These are phyloP conservation scores for Bradypodion ventrale DNA, from an alignment of 2,797 vertebrate genomes.

Conservation along the genomic window DNA sequence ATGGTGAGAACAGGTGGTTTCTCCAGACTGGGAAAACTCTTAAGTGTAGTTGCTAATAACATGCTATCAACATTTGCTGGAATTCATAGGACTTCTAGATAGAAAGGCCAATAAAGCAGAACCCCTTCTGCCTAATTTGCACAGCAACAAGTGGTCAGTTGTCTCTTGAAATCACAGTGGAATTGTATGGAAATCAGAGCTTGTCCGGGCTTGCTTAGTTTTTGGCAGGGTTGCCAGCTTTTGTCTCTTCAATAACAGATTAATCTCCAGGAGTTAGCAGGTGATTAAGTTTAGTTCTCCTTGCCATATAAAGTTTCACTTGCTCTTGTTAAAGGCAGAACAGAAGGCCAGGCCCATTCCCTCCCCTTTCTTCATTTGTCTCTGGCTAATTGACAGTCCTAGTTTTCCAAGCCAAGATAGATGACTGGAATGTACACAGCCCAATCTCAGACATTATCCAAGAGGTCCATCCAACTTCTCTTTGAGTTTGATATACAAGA, in stretches of 20 bases:
- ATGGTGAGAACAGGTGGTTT: constrained; percentile 24
- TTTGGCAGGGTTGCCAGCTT: neutral
- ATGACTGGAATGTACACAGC: neutral
- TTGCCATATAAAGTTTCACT: neutral
- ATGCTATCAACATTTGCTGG: neutral
- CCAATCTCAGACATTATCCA: neutral
- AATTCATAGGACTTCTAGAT: neutral
- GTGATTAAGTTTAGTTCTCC: neutral
- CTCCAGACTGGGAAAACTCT: neutral
- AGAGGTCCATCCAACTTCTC: neutral
- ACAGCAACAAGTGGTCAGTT: neutral
- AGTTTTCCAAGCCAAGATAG: neutral
- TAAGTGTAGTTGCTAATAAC: neutral
- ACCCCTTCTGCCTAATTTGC: neutral
- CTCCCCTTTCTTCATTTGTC: neutral
- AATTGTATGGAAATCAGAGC: neutral
- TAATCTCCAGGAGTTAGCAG: neutral
- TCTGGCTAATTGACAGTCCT: neutral
- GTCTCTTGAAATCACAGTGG: neutral
- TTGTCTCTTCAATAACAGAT: neutral
- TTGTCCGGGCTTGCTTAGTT: neutral
- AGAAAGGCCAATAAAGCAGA: neutral
- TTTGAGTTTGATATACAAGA: neutral
- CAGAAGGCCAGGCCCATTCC: no score
- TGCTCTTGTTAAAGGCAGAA: neutral